Percentiles rank a stretch among this genome's conserved stretches.
phyloP scores from a whole-genome alignment of 2,797 vertebrate genomes.

The Sebastes reedi region DNA sequence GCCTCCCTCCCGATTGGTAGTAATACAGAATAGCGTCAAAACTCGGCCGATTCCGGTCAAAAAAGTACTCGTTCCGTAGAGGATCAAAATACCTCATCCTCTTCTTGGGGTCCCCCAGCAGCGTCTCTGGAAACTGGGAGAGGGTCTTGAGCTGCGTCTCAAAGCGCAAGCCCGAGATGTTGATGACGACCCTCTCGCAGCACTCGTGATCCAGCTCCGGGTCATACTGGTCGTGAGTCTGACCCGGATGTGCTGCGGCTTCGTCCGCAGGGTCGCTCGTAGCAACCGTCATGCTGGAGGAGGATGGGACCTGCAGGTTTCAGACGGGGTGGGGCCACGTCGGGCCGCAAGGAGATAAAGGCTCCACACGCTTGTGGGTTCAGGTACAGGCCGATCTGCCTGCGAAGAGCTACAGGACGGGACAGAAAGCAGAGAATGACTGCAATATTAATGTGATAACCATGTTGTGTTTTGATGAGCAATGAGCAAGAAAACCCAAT shows the following conservation, averaged over 20 bases:
- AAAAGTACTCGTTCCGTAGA: conserved; percentile 97
- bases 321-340: conserved; percentile 65
- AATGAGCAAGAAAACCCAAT: background rate
- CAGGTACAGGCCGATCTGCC: conserved; percentile 32
- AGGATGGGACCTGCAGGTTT: conserved; percentile 74
- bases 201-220: conserved; percentile 90
- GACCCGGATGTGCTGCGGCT: conserved; percentile 82
- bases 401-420: conserved; percentile 26
- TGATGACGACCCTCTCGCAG: conserved; percentile 97
- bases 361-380: conserved; percentile 29
- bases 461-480: background rate
- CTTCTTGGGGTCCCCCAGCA: conserved; percentile 95
- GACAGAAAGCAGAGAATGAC: conserved; percentile 34
- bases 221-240: conserved; percentile 83
- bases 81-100: conserved; percentile 99
- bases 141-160: conserved; percentile 98
- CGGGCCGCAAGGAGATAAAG: conserved; percentile 31
- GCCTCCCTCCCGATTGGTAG: conserved; percentile 96
- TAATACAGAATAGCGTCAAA: conserved; percentile 99
- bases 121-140: conserved; percentile 95
- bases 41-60: conserved; percentile 96
- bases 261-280: conserved; percentile 93
- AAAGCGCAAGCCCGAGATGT: conserved; percentile 96
- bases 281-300: conserved; percentile 94
- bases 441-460: conserved; percentile 7